phyloP scores from a whole-genome alignment of 2,888 invertebrate genomes.

The Xylota segnis region DNA sequence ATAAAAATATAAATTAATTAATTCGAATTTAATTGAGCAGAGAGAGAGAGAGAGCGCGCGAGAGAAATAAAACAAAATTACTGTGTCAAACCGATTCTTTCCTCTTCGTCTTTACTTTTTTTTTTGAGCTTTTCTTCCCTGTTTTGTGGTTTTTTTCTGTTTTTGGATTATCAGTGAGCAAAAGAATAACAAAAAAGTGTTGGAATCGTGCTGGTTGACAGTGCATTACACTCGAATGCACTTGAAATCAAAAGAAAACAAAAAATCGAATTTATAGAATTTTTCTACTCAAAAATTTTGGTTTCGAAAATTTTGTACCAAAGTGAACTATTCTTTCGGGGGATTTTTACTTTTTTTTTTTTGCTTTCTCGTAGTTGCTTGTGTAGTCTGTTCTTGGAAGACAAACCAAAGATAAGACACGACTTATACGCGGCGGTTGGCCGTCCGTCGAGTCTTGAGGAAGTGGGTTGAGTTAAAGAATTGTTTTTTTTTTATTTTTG shows the following conservation, averaged over 20 bases:
- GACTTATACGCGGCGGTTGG: constrained; percentile 35
- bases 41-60: constrained; percentile 15
- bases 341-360: constrained; percentile 27
- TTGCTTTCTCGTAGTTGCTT: background rate
- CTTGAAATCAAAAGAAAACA: constrained; percentile 51
- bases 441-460: constrained; percentile 43
- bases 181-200: constrained; percentile 5
- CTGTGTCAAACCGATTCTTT: constrained; percentile 66
- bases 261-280: constrained; percentile 37
- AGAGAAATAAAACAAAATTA: constrained; percentile 54
- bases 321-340: constrained; percentile 17
- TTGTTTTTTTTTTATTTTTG: too few relatives aligned
- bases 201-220: constrained; percentile 35
- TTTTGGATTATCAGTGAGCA: constrained; percentile 55
- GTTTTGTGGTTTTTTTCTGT: background rate
- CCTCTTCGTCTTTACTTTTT: constrained; percentile 22
- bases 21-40: constrained; percentile 68
- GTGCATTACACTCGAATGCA: constrained; percentile 71
- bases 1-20: constrained; percentile 66
- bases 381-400: constrained; percentile 25
- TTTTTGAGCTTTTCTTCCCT: constrained; percentile 29
- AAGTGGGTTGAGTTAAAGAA: constrained; percentile 34
- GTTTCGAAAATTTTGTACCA: too few relatives aligned
- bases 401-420: constrained; percentile 49
- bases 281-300: background rate